Evolutionary conservation across 2,113 vertebrate genomes (phyloP).

Genomic region (Nicator chloris): DNA sequence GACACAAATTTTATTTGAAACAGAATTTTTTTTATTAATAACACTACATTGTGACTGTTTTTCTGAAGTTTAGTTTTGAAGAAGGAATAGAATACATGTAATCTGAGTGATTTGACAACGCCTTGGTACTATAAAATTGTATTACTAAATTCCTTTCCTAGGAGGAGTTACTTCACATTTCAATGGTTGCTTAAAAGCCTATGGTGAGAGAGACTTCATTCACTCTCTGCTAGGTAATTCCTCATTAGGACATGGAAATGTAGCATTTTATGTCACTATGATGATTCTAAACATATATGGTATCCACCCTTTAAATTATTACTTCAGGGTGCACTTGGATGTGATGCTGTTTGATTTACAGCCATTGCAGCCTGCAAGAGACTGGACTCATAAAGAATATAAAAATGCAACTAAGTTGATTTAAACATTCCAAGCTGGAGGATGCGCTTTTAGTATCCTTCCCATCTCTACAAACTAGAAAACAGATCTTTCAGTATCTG

Average conservation of each 20-base stretch:
- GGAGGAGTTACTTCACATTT: slow-evolving; percentile 34
- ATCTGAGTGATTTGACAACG: slow-evolving; percentile 55
- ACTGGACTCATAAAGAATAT: neutral
- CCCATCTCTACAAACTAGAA: neutral
- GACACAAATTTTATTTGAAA: slow-evolving; percentile 37
- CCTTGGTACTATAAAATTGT: neutral
- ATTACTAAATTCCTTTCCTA: slow-evolving; percentile 50
- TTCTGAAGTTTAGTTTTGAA: neutral
- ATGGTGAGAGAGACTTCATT: slow-evolving; percentile 21
- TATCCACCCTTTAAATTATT: slow-evolving; percentile 58
- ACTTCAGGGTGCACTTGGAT: slow-evolving; percentile 6
- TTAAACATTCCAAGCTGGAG: slow-evolving; percentile 5
- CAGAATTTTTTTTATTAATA: slow-evolving; percentile 7
- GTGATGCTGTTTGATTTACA: slow-evolving; percentile 39
- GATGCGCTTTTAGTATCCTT: neutral
- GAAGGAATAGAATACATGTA: neutral
- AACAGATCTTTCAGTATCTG: neutral
- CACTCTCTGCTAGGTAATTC: slow-evolving; percentile 1
- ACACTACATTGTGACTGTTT: slow-evolving; percentile 6
- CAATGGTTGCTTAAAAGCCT: slow-evolving; percentile 51
- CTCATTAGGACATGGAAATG: slow-evolving; percentile 24
- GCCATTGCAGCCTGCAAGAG: neutral
- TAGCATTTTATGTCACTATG: neutral
- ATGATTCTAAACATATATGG: neutral
- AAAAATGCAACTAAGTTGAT: neutral